phyloP scores from a whole-genome alignment of 2,797 vertebrate species.

The Pangasius larnaudii region DNA sequence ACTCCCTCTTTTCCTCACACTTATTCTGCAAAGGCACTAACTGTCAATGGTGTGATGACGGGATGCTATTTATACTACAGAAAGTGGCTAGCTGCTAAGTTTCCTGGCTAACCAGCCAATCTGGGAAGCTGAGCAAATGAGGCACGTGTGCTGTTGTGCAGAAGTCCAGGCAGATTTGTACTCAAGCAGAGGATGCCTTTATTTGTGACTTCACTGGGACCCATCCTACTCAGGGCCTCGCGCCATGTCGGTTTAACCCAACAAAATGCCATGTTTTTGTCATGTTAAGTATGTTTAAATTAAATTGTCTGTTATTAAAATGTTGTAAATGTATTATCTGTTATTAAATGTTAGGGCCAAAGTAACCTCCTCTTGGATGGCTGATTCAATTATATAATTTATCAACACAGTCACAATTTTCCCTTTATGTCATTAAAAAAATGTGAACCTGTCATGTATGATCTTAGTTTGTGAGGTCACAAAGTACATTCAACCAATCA shows the following conservation, averaged over 20 bases:
- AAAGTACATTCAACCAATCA: background rate
- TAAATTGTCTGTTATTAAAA: background rate
- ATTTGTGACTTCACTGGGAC: constrained; percentile 50
- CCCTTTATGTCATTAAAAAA: background rate
- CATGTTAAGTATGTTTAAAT: background rate
- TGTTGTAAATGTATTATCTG: background rate
- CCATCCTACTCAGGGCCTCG: constrained; percentile 25
- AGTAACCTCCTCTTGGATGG: background rate
- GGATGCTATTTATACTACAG: constrained; percentile 22
- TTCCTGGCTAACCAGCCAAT: constrained; percentile 39
- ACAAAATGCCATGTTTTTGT: background rate
- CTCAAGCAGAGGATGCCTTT: constrained; percentile 48
- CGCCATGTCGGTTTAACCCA: background rate
- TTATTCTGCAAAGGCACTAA: background rate
- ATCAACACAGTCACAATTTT: background rate
- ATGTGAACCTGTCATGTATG: background rate
- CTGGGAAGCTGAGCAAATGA: constrained; percentile 36
- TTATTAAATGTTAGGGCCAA: background rate
- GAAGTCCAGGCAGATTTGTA: constrained; percentile 45
- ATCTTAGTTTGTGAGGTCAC: background rate
- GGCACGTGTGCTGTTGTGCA: constrained; percentile 21
- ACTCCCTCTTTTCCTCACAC: background rate
- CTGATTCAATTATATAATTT: background rate
- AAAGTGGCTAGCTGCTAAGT: constrained; percentile 22
- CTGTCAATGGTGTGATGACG: constrained; percentile 16